These are phyloP conservation scores for Scaptodrosophila lebanonensis DNA, from an alignment of 1,140 invertebrate species.

Conservation along the genomic window DNA sequence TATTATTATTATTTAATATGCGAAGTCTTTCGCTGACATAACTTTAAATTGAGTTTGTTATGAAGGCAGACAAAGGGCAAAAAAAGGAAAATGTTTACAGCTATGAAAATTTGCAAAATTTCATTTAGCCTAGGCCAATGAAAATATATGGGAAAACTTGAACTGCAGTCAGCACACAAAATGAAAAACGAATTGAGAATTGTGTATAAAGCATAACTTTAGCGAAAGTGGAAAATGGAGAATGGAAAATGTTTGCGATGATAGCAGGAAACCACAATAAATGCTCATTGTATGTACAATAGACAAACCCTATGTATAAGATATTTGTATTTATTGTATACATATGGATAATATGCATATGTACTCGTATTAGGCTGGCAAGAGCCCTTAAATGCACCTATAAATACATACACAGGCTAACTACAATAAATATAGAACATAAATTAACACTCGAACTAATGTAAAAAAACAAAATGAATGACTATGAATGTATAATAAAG, in stretches of 20 bases:
- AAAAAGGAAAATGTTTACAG: conserved; percentile 19
- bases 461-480: neutral
- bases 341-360: conserved; percentile 9
- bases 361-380: no score
- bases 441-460: conserved; percentile 1
- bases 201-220: no score
- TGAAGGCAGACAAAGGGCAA: conserved; percentile 5
- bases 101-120: conserved; percentile 42
- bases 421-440: conserved; percentile 11
- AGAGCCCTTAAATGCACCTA: neutral
- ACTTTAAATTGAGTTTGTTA: conserved; percentile 34
- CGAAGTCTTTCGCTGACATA: conserved; percentile 42
- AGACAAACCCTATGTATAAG: conserved; percentile 26
- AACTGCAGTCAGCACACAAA: no score
- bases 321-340: neutral
- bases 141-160: no score
- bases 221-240: neutral
- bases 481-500: conserved; percentile 5
- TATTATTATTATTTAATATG: no score
- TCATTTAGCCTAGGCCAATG: no score
- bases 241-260: conserved; percentile 14
- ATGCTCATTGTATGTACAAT: conserved; percentile 65
- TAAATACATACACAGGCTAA: conserved; percentile 7
- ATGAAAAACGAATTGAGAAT: neutral
- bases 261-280: conserved; percentile 50